A percentile compares a stretch with the other conserved stretches of the same genome.
phyloP scores from a whole-genome alignment of 2,888 invertebrate genomes.

The Catotricha subobsoleta region DNA sequence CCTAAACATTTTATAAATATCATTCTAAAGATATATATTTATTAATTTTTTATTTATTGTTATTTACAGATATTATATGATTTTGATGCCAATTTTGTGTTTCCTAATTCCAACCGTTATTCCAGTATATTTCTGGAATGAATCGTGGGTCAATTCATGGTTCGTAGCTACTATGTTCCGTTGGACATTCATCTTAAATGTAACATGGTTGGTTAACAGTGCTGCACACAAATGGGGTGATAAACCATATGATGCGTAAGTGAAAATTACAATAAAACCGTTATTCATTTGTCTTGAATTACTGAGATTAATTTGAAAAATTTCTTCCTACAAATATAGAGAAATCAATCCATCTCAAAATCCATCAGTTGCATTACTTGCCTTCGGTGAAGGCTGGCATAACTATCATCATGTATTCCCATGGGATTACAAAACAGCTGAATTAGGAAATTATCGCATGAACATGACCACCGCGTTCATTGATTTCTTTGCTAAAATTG shows the following conservation, averaged over 20 bases:
- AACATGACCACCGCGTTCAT: constrained; percentile 64
- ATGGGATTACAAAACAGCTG: constrained; percentile 71
- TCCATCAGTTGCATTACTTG: constrained; percentile 38
- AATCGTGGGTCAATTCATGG: constrained; percentile 46
- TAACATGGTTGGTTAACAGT: constrained; percentile 82
- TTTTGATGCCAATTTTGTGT: constrained; percentile 53
- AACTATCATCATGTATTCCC: constrained; percentile 74
- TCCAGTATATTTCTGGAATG: constrained; percentile 64
- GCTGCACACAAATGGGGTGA: constrained; percentile 69
- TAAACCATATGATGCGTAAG: constrained; percentile 54
- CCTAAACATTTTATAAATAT: too few species aligned
- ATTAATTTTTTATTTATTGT: constrained; percentile 5
- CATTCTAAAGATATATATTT: too few species aligned
- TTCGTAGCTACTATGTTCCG: constrained; percentile 55
- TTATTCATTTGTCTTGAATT: neutral
- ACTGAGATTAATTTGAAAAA: neutral
- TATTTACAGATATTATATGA: constrained; percentile 47
- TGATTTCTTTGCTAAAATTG: constrained; percentile 62
- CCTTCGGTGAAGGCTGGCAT: constrained; percentile 64
- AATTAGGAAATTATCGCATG: constrained; percentile 50
- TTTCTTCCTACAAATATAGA: constrained; percentile 19
- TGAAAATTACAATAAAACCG: constrained; percentile 8
- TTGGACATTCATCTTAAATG: constrained; percentile 62
- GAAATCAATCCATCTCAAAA: constrained; percentile 50
- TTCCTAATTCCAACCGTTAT: constrained; percentile 59